Evolutionary conservation across 2,888 invertebrate species (phyloP).

Genomic region (Cephus sareptanus): DNA sequence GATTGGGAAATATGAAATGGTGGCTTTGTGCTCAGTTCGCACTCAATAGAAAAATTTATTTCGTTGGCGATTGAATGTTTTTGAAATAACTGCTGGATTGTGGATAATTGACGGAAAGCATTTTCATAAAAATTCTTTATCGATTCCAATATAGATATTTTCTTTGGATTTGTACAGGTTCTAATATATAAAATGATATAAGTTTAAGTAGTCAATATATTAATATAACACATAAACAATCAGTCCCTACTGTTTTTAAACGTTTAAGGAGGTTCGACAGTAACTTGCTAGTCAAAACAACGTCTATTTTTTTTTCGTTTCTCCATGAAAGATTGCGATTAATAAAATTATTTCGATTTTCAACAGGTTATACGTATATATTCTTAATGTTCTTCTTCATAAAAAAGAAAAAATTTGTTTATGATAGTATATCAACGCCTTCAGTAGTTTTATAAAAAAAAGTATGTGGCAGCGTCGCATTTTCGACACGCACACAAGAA

Average conservation of each 20-base stretch:
- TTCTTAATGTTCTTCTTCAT: too few relatives aligned
- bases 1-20: conserved; percentile 10
- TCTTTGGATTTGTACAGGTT: not conserved
- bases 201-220: not conserved
- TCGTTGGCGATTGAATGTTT: not conserved
- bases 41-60: not conserved
- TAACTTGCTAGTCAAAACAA: too few relatives aligned
- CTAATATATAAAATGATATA: not conserved
- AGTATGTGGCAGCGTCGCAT: too few relatives aligned
- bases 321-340: too few relatives aligned
- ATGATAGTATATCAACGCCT: too few relatives aligned
- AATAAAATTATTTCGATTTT: too few relatives aligned
- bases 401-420: too few relatives aligned
- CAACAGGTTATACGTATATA: too few relatives aligned
- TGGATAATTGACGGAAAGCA: not conserved
- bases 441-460: too few relatives aligned
- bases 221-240: not conserved
- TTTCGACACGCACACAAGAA: too few relatives aligned
- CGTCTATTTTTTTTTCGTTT: too few relatives aligned
- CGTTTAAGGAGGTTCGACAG: not conserved
- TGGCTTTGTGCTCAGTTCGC: conserved; percentile 2
- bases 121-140: not conserved
- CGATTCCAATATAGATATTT: not conserved
- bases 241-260: not conserved
- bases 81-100: not conserved